phyloP scores from a whole-genome alignment of 1,140 invertebrate species.

The Cydia strobilella region DNA sequence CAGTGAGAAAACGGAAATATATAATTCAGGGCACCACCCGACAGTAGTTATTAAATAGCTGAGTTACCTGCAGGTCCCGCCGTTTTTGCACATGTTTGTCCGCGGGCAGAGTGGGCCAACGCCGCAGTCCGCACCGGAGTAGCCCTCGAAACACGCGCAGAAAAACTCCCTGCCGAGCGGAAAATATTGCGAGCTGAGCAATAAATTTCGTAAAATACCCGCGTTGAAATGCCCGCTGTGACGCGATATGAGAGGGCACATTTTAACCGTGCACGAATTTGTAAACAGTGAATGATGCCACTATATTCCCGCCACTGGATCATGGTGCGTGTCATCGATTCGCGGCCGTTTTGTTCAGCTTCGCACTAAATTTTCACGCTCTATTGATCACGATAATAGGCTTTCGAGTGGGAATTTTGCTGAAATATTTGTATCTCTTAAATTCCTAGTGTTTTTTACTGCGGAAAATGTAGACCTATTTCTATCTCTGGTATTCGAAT shows the following conservation, averaged over 20 bases:
- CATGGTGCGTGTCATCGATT: conserved; percentile 35
- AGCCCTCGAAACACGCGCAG: conserved; percentile 88
- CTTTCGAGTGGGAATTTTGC: conserved; percentile 44
- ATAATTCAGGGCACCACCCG: conserved; percentile 27
- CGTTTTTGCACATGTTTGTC: conserved; percentile 86
- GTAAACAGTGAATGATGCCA: conserved; percentile 45
- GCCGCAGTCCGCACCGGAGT: conserved; percentile 86
- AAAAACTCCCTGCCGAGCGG: conserved; percentile 79
- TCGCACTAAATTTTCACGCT: conserved; percentile 51
- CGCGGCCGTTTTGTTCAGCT: conserved; percentile 42
- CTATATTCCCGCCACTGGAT: conserved; percentile 37
- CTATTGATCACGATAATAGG: conserved; percentile 51
- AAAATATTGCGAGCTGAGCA: conserved; percentile 46
- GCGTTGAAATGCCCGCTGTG: conserved; percentile 31
- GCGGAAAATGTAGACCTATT: not conserved
- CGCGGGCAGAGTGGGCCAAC: conserved; percentile 86
- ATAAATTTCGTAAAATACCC: conserved; percentile 46
- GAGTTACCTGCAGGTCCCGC: conserved; percentile 88
- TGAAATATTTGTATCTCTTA: conserved; percentile 33
- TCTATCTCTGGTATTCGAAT: not conserved
- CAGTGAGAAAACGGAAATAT: conserved; percentile 34
- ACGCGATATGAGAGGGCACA: conserved; percentile 36
- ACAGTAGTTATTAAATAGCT: conserved; percentile 15
- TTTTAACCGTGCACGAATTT: conserved; percentile 43
- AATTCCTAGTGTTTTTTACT: not conserved